Conservation (phyloP, 2,797 vertebrate genomes). For the Pipistrellus kuhlii region DNA sequence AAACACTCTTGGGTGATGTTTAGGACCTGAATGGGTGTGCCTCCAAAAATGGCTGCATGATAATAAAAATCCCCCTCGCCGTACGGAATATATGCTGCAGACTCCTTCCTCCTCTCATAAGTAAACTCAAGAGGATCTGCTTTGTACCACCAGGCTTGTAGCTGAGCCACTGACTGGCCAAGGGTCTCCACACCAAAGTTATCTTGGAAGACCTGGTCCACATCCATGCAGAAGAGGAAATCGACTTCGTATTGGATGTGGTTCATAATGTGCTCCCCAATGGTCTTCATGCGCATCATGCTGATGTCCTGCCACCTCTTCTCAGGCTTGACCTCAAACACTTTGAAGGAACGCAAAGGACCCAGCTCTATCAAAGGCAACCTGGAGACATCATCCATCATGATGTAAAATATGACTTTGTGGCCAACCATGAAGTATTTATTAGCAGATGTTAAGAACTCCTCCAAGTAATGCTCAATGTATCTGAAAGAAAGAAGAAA, state of each 20-base stretch:
- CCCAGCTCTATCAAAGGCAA: constrained; percentile 77
- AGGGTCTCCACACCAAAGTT: constrained; percentile 81
- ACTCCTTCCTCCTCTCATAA: constrained; percentile 76
- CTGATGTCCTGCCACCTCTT: constrained; percentile 87
- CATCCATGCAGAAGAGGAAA: constrained; percentile 91
- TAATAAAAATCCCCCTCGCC: constrained; percentile 83
- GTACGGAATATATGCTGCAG: constrained; percentile 77
- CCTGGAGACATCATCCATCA: constrained; percentile 81
- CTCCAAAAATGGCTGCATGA: constrained; percentile 82
- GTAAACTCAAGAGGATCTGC: constrained; percentile 54
- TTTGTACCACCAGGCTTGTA: constrained; percentile 82
- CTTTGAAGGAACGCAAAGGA: constrained; percentile 74
- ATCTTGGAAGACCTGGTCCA: constrained; percentile 89
- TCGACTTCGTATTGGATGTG: constrained; percentile 86
- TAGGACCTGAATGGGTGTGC: constrained; percentile 71
- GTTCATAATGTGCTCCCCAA: constrained; percentile 85
- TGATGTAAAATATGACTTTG: constrained; percentile 85
- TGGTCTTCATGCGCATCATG: constrained; percentile 86
- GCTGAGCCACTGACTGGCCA: constrained; percentile 81
- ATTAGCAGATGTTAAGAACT: constrained; percentile 85
- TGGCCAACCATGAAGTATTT: constrained; percentile 85
- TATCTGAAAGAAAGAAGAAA: constrained; percentile 82
- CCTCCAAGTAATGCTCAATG: constrained; percentile 83
- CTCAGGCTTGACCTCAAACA: constrained; percentile 76
- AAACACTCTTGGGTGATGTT: constrained; percentile 82